Evolutionary conservation across 2,113 vertebrate species (phyloP), one percentile per base, ranked within the genome.

Genomic region (Orientallactaga bullata): DNA sequence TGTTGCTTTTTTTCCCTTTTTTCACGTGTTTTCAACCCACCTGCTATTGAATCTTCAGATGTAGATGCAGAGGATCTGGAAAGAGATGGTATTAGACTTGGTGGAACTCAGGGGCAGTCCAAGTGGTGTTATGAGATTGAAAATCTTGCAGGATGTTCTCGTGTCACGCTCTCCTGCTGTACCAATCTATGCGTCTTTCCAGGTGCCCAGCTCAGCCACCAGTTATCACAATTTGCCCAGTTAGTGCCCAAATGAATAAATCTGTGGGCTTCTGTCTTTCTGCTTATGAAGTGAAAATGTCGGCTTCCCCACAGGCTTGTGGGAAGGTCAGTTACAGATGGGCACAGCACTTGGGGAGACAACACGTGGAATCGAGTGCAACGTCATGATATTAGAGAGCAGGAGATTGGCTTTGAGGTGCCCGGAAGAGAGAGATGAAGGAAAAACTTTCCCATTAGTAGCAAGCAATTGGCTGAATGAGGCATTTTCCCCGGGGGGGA

Each of bases 331-430:
- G 79, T 51, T 21, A 1, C 2, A 55, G 11, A 21, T 42, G 20
- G 6, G n/a, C 9, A 28, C 0, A 9, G 3, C 10, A 23, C 35
- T 15, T 42, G 3, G 83, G 4, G 61, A 42, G 55, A 39, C 4
- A 51, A 11, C 3, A 30, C 55, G 83, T 16, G 9, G 9, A 20
- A 16, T 51, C 55, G 35, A 63, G 9, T 1, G 2, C 55, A 12
- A 5, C 9, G 47, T 12, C 1, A 0, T 63, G 39, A 2, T 63
- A n/a, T 63, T 0, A 8, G 28, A 8, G 16, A 12, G 10, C 20
- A 18, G 7, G 10, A 20, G 42, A 7, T 7, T 65, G 58, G 17
- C 42, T 82, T 85, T 68, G 47, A n/a, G 0, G 0, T 24, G 60
- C 21, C 2, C 24, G 37, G 69, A 60, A 37, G n/a, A 37, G 30